These are phyloP conservation scores for Acanthurus tractus DNA, from an alignment of 2,797 vertebrate species.

Conservation along the genomic window DNA sequence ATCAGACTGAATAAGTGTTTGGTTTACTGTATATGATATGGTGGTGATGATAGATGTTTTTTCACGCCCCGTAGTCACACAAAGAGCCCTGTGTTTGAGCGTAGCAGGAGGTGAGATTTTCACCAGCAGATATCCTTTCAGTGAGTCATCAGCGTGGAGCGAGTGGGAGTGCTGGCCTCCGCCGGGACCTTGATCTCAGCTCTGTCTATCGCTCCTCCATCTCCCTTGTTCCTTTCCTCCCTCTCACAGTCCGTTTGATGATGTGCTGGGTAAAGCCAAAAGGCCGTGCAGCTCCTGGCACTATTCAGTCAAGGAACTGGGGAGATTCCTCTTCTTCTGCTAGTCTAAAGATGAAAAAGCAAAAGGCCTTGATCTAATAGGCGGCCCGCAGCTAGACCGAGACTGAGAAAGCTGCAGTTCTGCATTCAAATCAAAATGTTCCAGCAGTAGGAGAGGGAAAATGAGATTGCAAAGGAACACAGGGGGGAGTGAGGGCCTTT, in stretches of 20 bases:
- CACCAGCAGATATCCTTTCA: slow-evolving; percentile 48
- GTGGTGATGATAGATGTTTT: slow-evolving; percentile 23
- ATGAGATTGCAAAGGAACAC: slow-evolving; percentile 64
- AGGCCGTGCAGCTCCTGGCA: slow-evolving; percentile 53
- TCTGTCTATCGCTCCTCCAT: slow-evolving; percentile 59
- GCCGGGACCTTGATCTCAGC: slow-evolving; percentile 70
- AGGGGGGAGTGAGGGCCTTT: slow-evolving; percentile 43
- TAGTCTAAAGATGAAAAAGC: slow-evolving; percentile 69
- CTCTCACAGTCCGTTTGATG: slow-evolving; percentile 70
- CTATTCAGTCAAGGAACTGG: slow-evolving; percentile 57
- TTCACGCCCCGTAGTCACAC: slow-evolving; percentile 28
- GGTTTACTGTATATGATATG: slow-evolving; percentile 13
- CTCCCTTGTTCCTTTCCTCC: slow-evolving; percentile 54
- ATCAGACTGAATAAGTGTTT: slow-evolving; percentile 4
- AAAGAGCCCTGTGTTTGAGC: slow-evolving; percentile 32
- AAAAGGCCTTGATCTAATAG: slow-evolving; percentile 71
- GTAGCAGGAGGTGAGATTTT: slow-evolving; percentile 44
- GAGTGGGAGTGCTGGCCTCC: slow-evolving; percentile 70
- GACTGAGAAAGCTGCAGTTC: slow-evolving; percentile 58
- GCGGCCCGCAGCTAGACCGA: slow-evolving; percentile 64
- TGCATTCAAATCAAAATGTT: slow-evolving; percentile 75
- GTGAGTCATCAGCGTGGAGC: slow-evolving; percentile 69
- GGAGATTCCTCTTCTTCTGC: slow-evolving; percentile 61
- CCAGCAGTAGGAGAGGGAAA: slow-evolving; percentile 60
- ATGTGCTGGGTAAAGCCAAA: slow-evolving; percentile 56